phyloP scores from a whole-genome alignment of 2,888 invertebrate genomes.

The Nineta flava region DNA sequence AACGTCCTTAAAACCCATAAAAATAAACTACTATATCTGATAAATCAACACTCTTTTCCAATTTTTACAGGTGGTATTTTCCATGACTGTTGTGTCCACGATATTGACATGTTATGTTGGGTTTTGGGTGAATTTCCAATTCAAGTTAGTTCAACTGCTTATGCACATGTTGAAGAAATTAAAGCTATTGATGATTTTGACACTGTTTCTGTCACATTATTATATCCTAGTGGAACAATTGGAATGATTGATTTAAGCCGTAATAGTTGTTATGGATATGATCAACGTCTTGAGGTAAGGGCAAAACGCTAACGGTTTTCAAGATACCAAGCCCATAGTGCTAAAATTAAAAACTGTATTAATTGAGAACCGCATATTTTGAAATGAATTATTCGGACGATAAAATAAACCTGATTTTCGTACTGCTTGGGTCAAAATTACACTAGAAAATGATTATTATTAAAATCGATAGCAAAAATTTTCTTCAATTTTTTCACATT shows the following conservation, averaged over 20 bases:
- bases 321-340: no score
- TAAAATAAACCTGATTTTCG: no score
- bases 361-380: no score
- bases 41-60: no score
- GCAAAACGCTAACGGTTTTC: no score
- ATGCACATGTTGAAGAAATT: constrained; percentile 41
- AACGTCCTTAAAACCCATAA: no score
- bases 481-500: no score
- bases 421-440: no score
- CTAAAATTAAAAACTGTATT: background rate
- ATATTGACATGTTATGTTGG: constrained; percentile 49
- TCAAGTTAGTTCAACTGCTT: constrained; percentile 35
- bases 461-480: no score
- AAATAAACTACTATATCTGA: no score
- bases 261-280: constrained; percentile 46
- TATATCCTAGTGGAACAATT: constrained; percentile 45
- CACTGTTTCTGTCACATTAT: constrained; percentile 39
- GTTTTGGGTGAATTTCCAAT: constrained; percentile 42
- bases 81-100: constrained; percentile 53
- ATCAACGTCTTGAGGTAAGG: constrained; percentile 42
- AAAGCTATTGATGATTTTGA: constrained; percentile 44
- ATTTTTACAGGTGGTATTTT: constrained; percentile 41
- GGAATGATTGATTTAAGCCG: constrained; percentile 46
- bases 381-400: no score
- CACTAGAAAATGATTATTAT: no score